Conservation (phyloP, 2,888 invertebrate genomes). For the Drosophila fulvimacula region DNA sequence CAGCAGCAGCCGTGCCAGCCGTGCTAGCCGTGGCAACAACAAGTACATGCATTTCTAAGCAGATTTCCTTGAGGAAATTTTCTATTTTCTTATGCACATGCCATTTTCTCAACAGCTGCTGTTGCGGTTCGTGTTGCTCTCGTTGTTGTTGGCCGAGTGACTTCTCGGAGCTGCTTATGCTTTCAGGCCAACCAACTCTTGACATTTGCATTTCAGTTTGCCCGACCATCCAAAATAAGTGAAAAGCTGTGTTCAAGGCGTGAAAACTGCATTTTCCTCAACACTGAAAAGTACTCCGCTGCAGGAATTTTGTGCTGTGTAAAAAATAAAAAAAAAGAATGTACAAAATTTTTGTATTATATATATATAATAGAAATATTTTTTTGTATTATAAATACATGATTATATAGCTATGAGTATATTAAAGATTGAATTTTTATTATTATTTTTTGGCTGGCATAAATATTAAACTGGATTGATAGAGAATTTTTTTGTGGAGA, state of each 20-base stretch:
- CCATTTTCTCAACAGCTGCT: constrained; percentile 68
- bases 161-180: constrained; percentile 61
- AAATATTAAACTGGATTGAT: not conserved
- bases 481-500: not conserved
- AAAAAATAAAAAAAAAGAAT: too few relatives aligned
- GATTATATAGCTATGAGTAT: not conserved
- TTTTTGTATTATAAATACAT: not conserved
- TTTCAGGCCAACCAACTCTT: constrained; percentile 63
- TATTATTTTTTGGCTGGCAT: not conserved
- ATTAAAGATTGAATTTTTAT: not conserved
- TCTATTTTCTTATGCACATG: constrained; percentile 71
- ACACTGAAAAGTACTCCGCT: constrained; percentile 8
- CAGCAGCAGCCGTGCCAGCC: constrained; percentile 34
- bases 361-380: not conserved
- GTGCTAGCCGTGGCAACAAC: constrained; percentile 21
- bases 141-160: constrained; percentile 33
- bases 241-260: constrained; percentile 57
- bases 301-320: not conserved
- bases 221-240: constrained; percentile 48
- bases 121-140: constrained; percentile 27
- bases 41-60: constrained; percentile 67
- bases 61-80: constrained; percentile 72
- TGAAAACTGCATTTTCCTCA: constrained; percentile 40
- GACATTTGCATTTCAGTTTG: constrained; percentile 74
- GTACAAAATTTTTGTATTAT: too few relatives aligned